Evolutionary conservation across 2,888 invertebrate genomes (phyloP).

Genomic region (Erynnis tages): DNA sequence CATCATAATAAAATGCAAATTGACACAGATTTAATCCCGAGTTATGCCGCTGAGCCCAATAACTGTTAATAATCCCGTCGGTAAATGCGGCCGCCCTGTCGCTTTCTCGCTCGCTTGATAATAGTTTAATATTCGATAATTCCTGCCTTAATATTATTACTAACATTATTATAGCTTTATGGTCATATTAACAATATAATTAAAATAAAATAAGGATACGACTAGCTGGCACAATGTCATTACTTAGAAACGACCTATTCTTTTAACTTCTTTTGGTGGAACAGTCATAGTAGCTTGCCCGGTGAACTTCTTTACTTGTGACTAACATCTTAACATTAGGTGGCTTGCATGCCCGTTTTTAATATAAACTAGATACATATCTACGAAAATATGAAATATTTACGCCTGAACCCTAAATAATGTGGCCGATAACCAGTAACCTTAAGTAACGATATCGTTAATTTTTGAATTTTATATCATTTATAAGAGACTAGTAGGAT

Average conservation of each 20-base stretch:
- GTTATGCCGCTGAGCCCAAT: conserved; percentile 67
- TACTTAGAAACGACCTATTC: too few relatives aligned
- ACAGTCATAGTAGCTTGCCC: too few relatives aligned
- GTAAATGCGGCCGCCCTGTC: conserved; percentile 22
- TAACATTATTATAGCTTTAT: not conserved
- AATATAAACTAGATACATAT: too few relatives aligned
- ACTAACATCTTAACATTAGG: too few relatives aligned
- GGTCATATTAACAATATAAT: not conserved
- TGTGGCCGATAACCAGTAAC: not conserved
- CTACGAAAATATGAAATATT: too few relatives aligned
- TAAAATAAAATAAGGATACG: too few relatives aligned
- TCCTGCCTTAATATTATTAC: conserved; percentile 5
- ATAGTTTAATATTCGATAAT: conserved; percentile 26
- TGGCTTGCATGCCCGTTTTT: too few relatives aligned
- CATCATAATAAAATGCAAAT: conserved; percentile 78
- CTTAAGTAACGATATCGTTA: not conserved
- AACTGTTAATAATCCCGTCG: conserved; percentile 66
- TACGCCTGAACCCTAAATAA: too few relatives aligned
- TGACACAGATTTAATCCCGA: conserved; percentile 74
- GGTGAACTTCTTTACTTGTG: too few relatives aligned
- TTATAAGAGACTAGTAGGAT: not conserved
- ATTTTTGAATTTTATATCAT: not conserved
- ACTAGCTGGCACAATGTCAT: not conserved
- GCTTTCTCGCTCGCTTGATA: conserved; percentile 13
- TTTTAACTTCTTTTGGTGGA: too few relatives aligned